Evolutionary conservation across 2,797 vertebrate species (phyloP).

Genomic region (Ctenosaura bakeri): DNA sequence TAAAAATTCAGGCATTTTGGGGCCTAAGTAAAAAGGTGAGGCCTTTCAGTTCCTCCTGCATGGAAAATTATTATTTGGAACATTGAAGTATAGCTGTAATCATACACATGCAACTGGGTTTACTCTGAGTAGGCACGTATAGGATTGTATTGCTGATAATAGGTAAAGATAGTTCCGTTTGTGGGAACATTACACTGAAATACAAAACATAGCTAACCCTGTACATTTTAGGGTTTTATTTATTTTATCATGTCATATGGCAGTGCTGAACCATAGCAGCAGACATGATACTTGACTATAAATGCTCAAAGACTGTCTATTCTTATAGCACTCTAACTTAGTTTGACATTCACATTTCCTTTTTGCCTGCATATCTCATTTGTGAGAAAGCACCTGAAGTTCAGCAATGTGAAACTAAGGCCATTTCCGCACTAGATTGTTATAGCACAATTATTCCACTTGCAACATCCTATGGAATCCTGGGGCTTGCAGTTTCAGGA

Average conservation of each 20-base stretch:
- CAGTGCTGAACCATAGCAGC: neutral
- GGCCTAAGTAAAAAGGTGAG: neutral
- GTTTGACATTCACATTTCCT: neutral
- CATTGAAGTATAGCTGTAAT: neutral
- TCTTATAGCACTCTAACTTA: neutral
- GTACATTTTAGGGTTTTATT: neutral
- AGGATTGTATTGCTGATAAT: neutral
- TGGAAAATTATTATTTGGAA: neutral
- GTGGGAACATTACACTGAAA: neutral
- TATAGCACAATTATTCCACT: too few relatives aligned
- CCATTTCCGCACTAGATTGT: too few relatives aligned
- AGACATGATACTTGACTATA: neutral
- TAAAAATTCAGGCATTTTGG: neutral
- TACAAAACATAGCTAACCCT: neutral
- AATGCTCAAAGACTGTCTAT: neutral
- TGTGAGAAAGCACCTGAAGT: neutral
- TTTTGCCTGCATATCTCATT: constrained; percentile 1
- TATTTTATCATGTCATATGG: neutral
- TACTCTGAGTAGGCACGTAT: neutral
- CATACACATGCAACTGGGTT: neutral
- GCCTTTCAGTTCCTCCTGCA: neutral
- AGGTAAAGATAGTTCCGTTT: neutral
- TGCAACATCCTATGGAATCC: too few relatives aligned
- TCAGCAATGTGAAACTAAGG: neutral
- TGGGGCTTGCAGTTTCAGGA: too few relatives aligned